Percentiles rank a stretch among this genome's conserved stretches.
Conservation (phyloP, 1,140 invertebrate genomes). For the Drosophila tsacasi region DNA sequence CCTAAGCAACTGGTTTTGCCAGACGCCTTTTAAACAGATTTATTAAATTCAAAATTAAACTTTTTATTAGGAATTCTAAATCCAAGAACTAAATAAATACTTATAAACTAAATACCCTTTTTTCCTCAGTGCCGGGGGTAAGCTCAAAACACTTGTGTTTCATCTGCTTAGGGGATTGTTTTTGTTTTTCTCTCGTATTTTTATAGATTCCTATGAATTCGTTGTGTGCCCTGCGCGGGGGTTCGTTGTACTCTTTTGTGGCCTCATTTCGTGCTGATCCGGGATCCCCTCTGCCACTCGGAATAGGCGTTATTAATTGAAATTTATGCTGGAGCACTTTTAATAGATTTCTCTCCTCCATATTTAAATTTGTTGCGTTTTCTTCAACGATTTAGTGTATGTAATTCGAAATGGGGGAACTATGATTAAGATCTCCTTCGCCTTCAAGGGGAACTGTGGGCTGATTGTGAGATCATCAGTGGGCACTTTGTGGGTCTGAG, state of each 20-base stretch:
- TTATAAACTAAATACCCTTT: background rate
- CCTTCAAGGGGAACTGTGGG: conserved; percentile 62
- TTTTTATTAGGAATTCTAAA: no score
- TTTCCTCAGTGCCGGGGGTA: conserved; percentile 49
- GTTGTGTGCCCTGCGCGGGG: conserved; percentile 26
- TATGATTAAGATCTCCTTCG: conserved; percentile 71
- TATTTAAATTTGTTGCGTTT: conserved; percentile 77
- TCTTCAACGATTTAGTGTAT: conserved; percentile 77
- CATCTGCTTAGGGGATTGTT: conserved; percentile 38
- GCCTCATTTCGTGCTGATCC: conserved; percentile 37
- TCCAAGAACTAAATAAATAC: no score
- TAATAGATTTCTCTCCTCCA: conserved; percentile 68
- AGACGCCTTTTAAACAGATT: background rate
- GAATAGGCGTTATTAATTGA: conserved; percentile 79
- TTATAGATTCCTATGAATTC: conserved; percentile 41
- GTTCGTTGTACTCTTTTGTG: conserved; percentile 64
- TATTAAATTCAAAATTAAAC: background rate
- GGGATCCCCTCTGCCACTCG: conserved; percentile 13
- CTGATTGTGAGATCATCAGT: conserved; percentile 75
- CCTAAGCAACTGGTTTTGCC: no score
- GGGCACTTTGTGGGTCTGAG: conserved; percentile 16
- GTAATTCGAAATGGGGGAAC: conserved; percentile 62
- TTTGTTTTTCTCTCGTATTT: conserved; percentile 15
- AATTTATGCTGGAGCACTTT: conserved; percentile 81
- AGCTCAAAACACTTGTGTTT: conserved; percentile 63